Evolutionary conservation across 2,113 vertebrate genomes (phyloP), one percentile per base, ranked within the genome.

Genomic region (Tupaia tana): DNA sequence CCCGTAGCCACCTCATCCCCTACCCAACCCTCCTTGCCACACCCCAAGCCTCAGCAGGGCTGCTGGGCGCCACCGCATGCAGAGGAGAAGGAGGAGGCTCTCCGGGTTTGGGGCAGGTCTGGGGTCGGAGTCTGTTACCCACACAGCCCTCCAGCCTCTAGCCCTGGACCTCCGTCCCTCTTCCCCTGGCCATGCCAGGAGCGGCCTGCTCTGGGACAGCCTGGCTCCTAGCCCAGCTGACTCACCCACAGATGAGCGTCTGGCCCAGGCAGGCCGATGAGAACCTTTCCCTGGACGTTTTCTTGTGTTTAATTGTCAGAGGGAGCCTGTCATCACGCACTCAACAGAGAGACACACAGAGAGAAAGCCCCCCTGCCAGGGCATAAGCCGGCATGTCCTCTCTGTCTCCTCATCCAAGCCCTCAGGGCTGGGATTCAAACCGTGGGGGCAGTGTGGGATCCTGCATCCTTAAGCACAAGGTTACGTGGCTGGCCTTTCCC

Each of bases 181-280:
- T 56, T 18, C 64, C 24, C 0, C 0, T 0, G 27, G 70, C 78
- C 12, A 4, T 2, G 8, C 77, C 69, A 3, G 70, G 54, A 25
- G 43, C 1, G 31, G 74, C n/a, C 29, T 3, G 15, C 9, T 56
- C 70, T 34, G 2, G 14, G 7, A 5, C 22, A 31, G 16, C 18
- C 54, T 63, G 7, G 59, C 86, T 71, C 27, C 64, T 25, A 80
- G 52, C 71, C 63, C 71, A 5, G 56, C 52, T n/a, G 7, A 29
- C 43, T 0, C 56, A 64, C 12, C 31, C 31, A 8, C 14, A 0
- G 10, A 3, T 8, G n/a, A 66, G 27, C 58, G 3, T 2, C 22
- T 8, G 20, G 61, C 18, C 22, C 92, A 11, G 13, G 64, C 2
- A 29, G 61, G 27, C 54, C 77, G 9, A 4, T 10, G 43, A 22